Conservation (phyloP, 1,140 invertebrate genomes). For the Drosophila persimilis region DNA sequence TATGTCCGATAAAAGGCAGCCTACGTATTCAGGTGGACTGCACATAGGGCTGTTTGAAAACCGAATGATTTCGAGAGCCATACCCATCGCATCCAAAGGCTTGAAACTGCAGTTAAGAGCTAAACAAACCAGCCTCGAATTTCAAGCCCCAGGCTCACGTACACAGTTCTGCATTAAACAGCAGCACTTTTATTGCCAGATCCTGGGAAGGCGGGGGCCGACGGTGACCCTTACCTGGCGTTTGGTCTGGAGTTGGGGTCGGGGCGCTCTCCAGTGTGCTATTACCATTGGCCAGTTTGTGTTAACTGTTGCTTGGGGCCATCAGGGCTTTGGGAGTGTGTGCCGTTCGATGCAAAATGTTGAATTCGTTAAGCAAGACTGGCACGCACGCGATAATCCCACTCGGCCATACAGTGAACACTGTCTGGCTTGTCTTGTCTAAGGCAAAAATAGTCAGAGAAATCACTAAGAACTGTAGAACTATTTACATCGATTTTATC, state of each 20-base stretch:
- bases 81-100: too few relatives aligned
- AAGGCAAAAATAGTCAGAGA: not conserved
- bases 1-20: too few relatives aligned
- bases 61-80: too few relatives aligned
- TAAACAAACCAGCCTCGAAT: constrained; percentile 11
- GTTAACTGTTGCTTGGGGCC: constrained; percentile 48
- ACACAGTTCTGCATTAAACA: constrained; percentile 18
- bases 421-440: not conserved
- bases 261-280: constrained; percentile 34
- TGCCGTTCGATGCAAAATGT: constrained; percentile 37
- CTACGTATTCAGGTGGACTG: too few relatives aligned
- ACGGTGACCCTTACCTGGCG: not conserved
- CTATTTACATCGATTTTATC: too few relatives aligned
- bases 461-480: too few relatives aligned
- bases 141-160: not conserved
- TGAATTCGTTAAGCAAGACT: constrained; percentile 37
- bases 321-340: constrained; percentile 20
- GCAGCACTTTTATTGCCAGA: constrained; percentile 4
- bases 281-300: constrained; percentile 39
- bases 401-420: constrained; percentile 20
- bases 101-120: constrained; percentile 3
- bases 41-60: too few relatives aligned
- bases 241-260: constrained; percentile 1
- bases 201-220: not conserved
- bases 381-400: constrained; percentile 54